These are phyloP conservation scores for Brachionus paranguensis DNA, from an alignment of 1,140 invertebrate genomes.

Conservation along the genomic window DNA sequence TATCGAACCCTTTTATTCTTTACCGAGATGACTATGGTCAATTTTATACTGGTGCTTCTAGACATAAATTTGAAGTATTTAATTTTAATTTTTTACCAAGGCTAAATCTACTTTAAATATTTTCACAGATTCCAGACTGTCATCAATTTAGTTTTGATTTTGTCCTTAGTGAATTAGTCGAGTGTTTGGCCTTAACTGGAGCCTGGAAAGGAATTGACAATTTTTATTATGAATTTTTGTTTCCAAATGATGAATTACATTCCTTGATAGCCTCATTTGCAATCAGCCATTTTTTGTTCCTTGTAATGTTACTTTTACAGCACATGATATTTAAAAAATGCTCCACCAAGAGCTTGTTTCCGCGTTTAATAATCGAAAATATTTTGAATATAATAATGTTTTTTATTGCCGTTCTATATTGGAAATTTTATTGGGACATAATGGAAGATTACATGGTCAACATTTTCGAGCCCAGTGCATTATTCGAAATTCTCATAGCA, in stretches of 20 bases:
- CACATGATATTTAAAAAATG: neutral
- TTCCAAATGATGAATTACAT: neutral
- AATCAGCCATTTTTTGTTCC: neutral
- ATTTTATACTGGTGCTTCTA: neutral
- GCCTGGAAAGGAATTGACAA: conserved; percentile 27
- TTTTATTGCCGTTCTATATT: conserved; percentile 10
- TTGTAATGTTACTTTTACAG: neutral
- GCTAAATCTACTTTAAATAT: neutral
- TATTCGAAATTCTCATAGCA: neutral
- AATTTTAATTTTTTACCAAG: neutral
- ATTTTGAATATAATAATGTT: conserved; percentile 16
- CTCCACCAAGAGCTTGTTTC: neutral
- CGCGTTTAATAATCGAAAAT: neutral
- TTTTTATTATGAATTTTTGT: conserved; percentile 2
- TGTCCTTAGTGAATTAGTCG: conserved; percentile 13
- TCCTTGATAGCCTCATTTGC: neutral
- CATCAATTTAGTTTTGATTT: conserved; percentile 38
- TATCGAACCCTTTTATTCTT: conserved; percentile 31
- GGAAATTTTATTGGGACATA: conserved; percentile 35
- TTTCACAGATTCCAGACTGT: conserved; percentile 18
- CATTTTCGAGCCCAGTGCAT: neutral
- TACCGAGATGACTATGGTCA: neutral
- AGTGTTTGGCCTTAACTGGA: neutral
- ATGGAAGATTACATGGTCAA: conserved; percentile 1
- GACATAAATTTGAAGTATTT: conserved; percentile 1